A percentile compares a stretch with the other conserved stretches of the same genome.
Evolutionary conservation across 2,888 invertebrate genomes (phyloP).

Genomic region (Epiperipatus broadwayi): DNA sequence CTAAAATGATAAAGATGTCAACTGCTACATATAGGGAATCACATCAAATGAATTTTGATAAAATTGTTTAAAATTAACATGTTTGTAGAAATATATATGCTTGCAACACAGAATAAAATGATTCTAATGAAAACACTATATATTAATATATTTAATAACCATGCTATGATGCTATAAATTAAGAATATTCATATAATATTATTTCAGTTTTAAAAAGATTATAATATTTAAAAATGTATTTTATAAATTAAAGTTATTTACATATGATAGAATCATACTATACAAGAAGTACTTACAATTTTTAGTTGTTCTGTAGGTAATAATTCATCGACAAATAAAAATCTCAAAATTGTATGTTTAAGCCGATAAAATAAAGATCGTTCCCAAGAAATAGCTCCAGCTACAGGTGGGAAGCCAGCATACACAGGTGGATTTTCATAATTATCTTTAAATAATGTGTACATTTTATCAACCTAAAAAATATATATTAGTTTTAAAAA

Average conservation of each 20-base stretch:
- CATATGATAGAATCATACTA: background rate
- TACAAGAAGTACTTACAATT: conserved; percentile 28
- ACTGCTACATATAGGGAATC: too few relatives aligned
- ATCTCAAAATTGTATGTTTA: conserved; percentile 56
- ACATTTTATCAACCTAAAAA: conserved; percentile 41
- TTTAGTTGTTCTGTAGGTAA: conserved; percentile 48
- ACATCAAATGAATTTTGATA: too few relatives aligned
- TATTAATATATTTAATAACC: too few relatives aligned
- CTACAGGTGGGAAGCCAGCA: conserved; percentile 54
- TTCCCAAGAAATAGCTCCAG: conserved; percentile 70
- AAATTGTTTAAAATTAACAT: too few relatives aligned
- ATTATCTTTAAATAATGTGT: conserved; percentile 23
- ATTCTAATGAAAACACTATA: too few relatives aligned
- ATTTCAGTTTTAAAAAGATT: too few relatives aligned
- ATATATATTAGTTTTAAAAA: background rate
- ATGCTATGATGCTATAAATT: too few relatives aligned
- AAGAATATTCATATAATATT: too few relatives aligned
- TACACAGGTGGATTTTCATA: conserved; percentile 43
- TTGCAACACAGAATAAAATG: too few relatives aligned
- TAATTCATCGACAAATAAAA: conserved; percentile 52
- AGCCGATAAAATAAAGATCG: conserved; percentile 54
- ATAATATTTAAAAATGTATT: conserved; percentile 1
- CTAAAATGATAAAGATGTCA: too few relatives aligned
- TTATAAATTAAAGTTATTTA: background rate
- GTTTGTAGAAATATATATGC: too few relatives aligned